These are phyloP conservation scores for Drosophila sordidula DNA, from an alignment of 2,888 invertebrate genomes.

Conservation along the genomic window DNA sequence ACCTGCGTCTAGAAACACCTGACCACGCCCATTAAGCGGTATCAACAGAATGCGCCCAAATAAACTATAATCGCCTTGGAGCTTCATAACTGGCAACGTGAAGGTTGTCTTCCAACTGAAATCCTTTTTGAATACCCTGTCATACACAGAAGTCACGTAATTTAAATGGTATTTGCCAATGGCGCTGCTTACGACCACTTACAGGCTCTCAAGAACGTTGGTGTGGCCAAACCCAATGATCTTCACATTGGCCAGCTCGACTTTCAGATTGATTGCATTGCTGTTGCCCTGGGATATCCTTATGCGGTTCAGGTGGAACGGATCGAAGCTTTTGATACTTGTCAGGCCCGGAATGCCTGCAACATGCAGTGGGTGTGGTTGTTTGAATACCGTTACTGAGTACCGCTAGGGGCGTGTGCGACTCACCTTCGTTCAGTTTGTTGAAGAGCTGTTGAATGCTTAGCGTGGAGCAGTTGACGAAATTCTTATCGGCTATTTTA, in stretches of 20 bases:
- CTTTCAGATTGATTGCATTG: slow-evolving; percentile 90
- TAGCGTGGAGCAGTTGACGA: slow-evolving; percentile 88
- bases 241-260: slow-evolving; percentile 89
- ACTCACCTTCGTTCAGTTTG: slow-evolving; percentile 88
- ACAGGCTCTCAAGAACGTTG: slow-evolving; percentile 88
- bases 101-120: slow-evolving; percentile 90
- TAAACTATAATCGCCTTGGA: slow-evolving; percentile 89
- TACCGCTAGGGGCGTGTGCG: not conserved
- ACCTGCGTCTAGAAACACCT: slow-evolving; percentile 91
- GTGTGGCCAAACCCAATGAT: slow-evolving; percentile 89
- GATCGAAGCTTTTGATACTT: slow-evolving; percentile 88
- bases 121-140: slow-evolving; percentile 88
- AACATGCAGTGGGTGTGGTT: not conserved
- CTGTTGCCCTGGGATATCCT: slow-evolving; percentile 89
- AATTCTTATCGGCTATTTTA: slow-evolving; percentile 87
- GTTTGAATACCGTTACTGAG: not conserved
- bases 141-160: slow-evolving; percentile 38
- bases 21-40: slow-evolving; percentile 89
- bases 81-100: slow-evolving; percentile 88
- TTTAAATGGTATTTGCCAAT: not conserved
- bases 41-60: slow-evolving; percentile 90
- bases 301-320: slow-evolving; percentile 88
- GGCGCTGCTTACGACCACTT: slow-evolving; percentile 59
- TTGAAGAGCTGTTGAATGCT: slow-evolving; percentile 90
- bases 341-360: slow-evolving; percentile 84